Base-by-base conservation (phyloP, 2,888 invertebrate genomes). In the Liopterus haemorrhoidalis region DNA sequence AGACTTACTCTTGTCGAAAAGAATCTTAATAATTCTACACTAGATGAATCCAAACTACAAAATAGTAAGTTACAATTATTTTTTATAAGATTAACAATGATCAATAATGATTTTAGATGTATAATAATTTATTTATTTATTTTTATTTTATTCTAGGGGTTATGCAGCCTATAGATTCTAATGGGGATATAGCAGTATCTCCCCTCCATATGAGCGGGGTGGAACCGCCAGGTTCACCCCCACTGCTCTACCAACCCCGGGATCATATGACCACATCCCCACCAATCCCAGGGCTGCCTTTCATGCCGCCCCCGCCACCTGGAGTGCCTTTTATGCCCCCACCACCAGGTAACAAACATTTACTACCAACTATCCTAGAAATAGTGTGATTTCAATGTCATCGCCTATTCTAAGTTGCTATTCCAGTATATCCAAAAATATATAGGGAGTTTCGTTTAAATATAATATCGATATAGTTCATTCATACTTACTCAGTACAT, bases 281-380 rank as follows among this genome's bases (percentile, higher is more conserved):
- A 5, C 73, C 70, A 28, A 70, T 70, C 49, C 71, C 74, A 25
- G 74, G 71, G 46, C 70, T 75, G 61, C 76, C 74, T 47, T 75
- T 71, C 40, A 70, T 79, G 55, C 77, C 79, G 41, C 79, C 76
- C 25, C 74, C 81, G 49, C 79, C 82, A 35, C 76, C 80, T 30
- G 75, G 77, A 45, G 76, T 78, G 47, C 79, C 79, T n/a, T 80
- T 79, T 48, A 75, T 79, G 59, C 78, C 76, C 41, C 76, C 74
- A 38, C 72, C 72, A 36, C 30, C 59, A 50, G 54, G 58, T 62
- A 62, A 20, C 59, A n/a, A n/a, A n/a, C n/a, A n/a, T n/a, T n/a
- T n/a, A n/a, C n/a, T n/a, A n/a, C n/a, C n/a, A n/a, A n/a, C n/a
- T n/a, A n/a, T n/a, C n/a, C n/a, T n/a, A n/a, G n/a, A n/a, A n/a